These are phyloP conservation scores for Xanthia togata DNA, from an alignment of 2,888 invertebrate species.

Conservation along the genomic window DNA sequence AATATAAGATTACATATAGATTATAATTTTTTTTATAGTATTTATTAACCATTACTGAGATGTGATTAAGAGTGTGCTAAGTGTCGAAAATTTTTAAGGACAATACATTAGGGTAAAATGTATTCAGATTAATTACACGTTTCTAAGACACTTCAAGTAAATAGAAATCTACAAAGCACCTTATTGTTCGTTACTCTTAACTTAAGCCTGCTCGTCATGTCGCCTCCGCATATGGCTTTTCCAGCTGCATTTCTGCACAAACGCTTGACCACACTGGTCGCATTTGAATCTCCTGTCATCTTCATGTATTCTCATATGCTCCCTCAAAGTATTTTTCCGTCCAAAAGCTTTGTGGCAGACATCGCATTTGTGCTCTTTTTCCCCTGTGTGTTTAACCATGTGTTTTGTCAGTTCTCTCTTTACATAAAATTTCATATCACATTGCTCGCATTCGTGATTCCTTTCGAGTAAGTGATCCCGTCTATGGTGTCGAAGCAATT, in stretches of 20 bases:
- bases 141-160: background rate
- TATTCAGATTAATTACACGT: background rate
- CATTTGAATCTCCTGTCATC: conserved; percentile 59
- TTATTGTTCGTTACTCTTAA: background rate
- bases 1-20: background rate
- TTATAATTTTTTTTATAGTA: background rate
- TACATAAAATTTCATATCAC: conserved; percentile 57
- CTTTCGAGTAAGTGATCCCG: conserved; percentile 63
- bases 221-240: conserved; percentile 51
- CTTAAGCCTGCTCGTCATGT: conserved; percentile 36
- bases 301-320: conserved; percentile 48
- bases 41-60: background rate
- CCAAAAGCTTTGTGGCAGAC: conserved; percentile 57
- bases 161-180: background rate
- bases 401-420: conserved; percentile 45
- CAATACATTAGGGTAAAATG: background rate
- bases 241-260: conserved; percentile 57
- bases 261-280: conserved; percentile 36
- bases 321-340: conserved; percentile 46
- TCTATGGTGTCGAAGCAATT: conserved; percentile 47
- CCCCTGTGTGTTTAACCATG: conserved; percentile 61
- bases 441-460: conserved; percentile 44
- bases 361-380: conserved; percentile 47
- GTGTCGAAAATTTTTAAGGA: background rate
- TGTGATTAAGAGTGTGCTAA: background rate